phyloP scores from a whole-genome alignment of 2,888 invertebrate genomes.

The Pachycephus smyrnensis region DNA sequence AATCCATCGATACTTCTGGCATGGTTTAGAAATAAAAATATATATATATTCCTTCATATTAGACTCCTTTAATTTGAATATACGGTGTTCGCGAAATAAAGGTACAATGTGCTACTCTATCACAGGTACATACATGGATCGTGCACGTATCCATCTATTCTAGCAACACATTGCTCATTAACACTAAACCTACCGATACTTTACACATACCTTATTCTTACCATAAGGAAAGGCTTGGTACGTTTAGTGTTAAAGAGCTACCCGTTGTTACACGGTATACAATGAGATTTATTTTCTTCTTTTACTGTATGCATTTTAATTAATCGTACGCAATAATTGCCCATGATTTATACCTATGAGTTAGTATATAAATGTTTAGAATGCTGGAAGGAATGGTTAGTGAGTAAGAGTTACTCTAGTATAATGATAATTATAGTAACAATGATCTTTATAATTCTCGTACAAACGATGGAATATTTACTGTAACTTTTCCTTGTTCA shows the following conservation, averaged over 20 bases:
- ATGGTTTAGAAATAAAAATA: not conserved
- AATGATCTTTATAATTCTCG: not conserved
- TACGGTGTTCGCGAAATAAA: constrained; percentile 19
- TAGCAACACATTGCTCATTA: constrained; percentile 18
- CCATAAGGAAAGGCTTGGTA: no score
- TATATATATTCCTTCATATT: not conserved
- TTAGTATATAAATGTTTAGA: constrained; percentile 22
- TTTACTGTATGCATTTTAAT: constrained; percentile 1
- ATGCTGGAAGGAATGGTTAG: constrained; percentile 22
- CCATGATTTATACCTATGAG: constrained; percentile 4
- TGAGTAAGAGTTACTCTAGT: constrained; percentile 12
- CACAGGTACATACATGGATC: constrained; percentile 56
- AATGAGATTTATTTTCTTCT: not conserved
- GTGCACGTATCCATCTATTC: constrained; percentile 33
- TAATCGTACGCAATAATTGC: constrained; percentile 18
- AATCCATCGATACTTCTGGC: not conserved
- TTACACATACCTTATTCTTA: no score
- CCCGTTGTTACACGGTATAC: constrained; percentile 9
- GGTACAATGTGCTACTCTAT: constrained; percentile 55
- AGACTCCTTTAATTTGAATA: constrained; percentile 7
- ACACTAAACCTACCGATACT: no score
- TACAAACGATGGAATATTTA: constrained; percentile 17
- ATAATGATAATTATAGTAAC: not conserved
- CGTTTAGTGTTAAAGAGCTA: constrained; percentile 16
- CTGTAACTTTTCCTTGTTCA: constrained; percentile 13